These are phyloP conservation scores for Myiozetetes cayanensis DNA, from an alignment of 2,113 vertebrate species.

Conservation along the genomic window DNA sequence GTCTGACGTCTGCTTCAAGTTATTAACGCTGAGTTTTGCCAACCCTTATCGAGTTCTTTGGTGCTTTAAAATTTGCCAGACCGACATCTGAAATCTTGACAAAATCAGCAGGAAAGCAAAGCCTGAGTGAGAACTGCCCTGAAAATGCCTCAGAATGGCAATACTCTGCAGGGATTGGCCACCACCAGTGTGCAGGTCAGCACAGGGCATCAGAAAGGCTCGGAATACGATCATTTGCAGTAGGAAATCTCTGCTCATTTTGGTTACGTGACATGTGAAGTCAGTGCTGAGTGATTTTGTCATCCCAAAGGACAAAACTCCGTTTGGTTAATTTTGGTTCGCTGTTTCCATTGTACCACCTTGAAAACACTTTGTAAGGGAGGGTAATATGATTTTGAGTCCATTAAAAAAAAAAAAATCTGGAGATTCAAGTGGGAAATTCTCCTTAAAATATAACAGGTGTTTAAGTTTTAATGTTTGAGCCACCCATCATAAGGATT, in stretches of 20 bases:
- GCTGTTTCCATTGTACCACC: background rate
- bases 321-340: background rate
- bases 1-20: background rate
- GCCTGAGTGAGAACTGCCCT: background rate
- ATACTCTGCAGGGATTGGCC: background rate
- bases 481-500: background rate
- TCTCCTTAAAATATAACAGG: background rate
- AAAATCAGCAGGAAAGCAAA: background rate
- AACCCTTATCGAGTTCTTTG: background rate
- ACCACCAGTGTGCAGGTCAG: background rate
- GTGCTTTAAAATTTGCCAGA: background rate
- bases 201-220: background rate
- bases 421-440: background rate
- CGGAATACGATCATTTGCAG: background rate
- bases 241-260: background rate
- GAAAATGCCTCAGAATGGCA: background rate
- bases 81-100: background rate
- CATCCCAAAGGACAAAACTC: background rate
- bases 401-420: background rate
- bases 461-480: background rate
- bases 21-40: background rate
- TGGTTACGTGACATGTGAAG: background rate
- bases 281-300: background rate
- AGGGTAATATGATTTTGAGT: background rate
- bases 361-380: background rate